Percentiles rank a stretch among this genome's conserved stretches.
Evolutionary conservation across 92 coral and sea anemone genomes (phyloP).

Genomic region (Isaurus tuberculatus): DNA sequence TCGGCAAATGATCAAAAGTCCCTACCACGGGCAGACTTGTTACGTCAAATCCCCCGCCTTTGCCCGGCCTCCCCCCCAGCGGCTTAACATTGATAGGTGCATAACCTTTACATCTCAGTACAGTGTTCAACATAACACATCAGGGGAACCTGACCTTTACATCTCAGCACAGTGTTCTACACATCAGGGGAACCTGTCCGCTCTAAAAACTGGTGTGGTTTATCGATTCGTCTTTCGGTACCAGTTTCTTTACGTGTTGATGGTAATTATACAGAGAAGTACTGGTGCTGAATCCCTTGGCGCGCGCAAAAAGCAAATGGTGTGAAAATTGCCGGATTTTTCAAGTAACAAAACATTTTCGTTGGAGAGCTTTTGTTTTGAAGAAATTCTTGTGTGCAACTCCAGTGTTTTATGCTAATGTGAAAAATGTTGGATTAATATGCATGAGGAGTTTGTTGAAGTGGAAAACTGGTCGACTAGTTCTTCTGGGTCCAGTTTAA

Average conservation of each 20-base stretch:
- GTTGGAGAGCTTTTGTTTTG: background rate
- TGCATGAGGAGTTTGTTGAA: background rate
- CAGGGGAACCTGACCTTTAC: no score
- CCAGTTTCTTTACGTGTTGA: background rate
- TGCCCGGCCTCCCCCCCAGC: no score
- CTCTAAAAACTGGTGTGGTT: no score
- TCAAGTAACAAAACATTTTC: background rate
- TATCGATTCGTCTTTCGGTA: background rate
- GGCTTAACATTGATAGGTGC: no score
- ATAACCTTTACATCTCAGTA: no score
- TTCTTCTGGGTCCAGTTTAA: background rate
- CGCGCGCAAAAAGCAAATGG: conserved; percentile 1
- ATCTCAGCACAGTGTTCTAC: no score
- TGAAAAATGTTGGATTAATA: background rate
- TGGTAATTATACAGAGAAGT: background rate
- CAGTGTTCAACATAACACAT: no score
- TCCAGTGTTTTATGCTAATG: background rate
- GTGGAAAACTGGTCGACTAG: background rate
- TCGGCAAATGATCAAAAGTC: no score
- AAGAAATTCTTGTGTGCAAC: background rate
- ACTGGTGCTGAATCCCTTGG: background rate
- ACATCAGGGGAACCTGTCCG: no score
- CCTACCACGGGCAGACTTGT: no score
- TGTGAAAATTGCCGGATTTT: no score
- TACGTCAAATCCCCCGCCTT: no score